These are phyloP conservation scores for Drosophila demipolita DNA, from an alignment of 2,888 invertebrate species.

Conservation along the genomic window DNA sequence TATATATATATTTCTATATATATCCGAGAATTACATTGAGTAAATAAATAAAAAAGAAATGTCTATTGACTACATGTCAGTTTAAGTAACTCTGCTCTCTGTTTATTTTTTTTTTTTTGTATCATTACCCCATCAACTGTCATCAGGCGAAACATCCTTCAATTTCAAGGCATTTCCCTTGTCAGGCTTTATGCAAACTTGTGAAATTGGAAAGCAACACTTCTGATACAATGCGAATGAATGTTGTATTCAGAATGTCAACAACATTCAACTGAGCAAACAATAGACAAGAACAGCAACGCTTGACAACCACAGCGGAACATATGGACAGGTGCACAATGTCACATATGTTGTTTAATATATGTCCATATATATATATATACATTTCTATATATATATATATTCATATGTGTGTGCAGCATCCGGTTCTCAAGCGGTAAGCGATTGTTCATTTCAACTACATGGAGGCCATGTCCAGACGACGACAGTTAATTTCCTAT, in stretches of 20 bases:
- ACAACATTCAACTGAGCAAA: constrained; percentile 30
- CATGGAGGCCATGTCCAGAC: constrained; percentile 57
- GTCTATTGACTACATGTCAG: too few species aligned
- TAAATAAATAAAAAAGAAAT: too few species aligned
- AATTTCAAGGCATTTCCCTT: background rate
- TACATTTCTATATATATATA: background rate
- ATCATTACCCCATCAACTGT: background rate
- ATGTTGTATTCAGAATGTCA: constrained; percentile 34
- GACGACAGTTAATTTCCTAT: constrained; percentile 81
- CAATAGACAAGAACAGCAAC: constrained; percentile 6
- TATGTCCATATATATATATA: background rate
- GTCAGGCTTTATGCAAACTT: background rate
- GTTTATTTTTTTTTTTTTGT: too few species aligned
- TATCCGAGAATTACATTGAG: too few species aligned
- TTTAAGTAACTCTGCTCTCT: background rate
- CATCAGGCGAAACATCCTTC: background rate
- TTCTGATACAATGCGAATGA: constrained; percentile 30
- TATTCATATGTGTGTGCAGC: constrained; percentile 27
- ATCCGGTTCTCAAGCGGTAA: constrained; percentile 34
- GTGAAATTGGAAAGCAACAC: constrained; percentile 18
- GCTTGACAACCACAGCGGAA: constrained; percentile 26
- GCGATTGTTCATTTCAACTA: constrained; percentile 20
- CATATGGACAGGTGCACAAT: constrained; percentile 22
- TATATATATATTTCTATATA: background rate
- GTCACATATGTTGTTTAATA: background rate